Percentiles rank a stretch among this genome's conserved stretches.
These are phyloP conservation scores for Leptopilina drosophilae DNA, from an alignment of 2,888 invertebrate genomes.

Conservation along the genomic window DNA sequence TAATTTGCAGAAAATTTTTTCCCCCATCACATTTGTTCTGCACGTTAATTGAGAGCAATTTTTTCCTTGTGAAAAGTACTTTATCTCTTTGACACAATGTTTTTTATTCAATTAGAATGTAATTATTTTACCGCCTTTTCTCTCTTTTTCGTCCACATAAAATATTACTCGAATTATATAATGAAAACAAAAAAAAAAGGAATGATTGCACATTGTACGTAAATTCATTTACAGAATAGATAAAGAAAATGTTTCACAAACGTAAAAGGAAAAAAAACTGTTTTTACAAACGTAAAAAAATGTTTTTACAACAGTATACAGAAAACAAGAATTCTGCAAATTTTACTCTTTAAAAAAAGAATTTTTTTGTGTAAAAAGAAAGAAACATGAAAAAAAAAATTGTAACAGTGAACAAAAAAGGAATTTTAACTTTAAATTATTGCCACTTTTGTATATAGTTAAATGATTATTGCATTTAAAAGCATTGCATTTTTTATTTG, in stretches of 20 bases:
- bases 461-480: conserved; percentile 6
- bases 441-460: background rate
- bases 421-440: too few species aligned
- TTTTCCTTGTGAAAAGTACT: background rate
- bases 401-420: too few species aligned
- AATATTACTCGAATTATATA: background rate
- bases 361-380: too few species aligned
- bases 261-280: too few species aligned
- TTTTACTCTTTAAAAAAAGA: too few species aligned
- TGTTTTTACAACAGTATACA: too few species aligned
- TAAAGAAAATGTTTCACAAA: too few species aligned
- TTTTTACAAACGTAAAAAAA: too few species aligned
- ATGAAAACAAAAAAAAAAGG: too few species aligned
- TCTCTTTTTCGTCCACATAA: background rate
- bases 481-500: background rate
- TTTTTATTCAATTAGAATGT: conserved; percentile 5
- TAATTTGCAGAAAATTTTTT: conserved; percentile 14
- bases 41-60: conserved; percentile 1
- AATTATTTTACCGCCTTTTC: background rate
- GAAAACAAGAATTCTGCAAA: too few species aligned
- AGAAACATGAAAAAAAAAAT: too few species aligned
- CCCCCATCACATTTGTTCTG: background rate
- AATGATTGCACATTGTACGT: background rate
- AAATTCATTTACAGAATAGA: background rate
- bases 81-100: background rate